These are phyloP conservation scores for Clivina fossor DNA, from an alignment of 2,888 invertebrate genomes.

Conservation along the genomic window DNA sequence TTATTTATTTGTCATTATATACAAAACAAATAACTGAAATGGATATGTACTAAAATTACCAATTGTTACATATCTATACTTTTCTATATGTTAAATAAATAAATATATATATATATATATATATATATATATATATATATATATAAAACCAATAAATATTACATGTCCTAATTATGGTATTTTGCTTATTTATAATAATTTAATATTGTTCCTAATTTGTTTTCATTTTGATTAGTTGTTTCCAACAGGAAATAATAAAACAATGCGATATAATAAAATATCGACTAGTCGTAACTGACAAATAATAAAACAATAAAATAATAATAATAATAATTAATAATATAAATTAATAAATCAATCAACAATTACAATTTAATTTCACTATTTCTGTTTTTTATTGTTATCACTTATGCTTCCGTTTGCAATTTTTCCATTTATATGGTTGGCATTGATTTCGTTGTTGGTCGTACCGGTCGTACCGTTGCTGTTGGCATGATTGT, in stretches of 20 bases:
- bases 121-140: too few relatives aligned
- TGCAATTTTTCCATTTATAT: slow-evolving; percentile 15
- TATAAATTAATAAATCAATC: slow-evolving; percentile 9
- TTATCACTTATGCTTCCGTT: slow-evolving; percentile 9
- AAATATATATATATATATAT: too few relatives aligned
- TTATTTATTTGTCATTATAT: slow-evolving; percentile 24
- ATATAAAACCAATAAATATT: too few relatives aligned
- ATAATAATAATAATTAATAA: slow-evolving; percentile 9
- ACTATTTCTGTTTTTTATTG: slow-evolving; percentile 22
- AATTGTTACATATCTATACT: too few relatives aligned
- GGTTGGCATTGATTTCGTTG: slow-evolving; percentile 11
- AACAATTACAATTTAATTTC: neutral
- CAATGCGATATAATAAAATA: too few relatives aligned
- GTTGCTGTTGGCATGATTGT: slow-evolving; percentile 2
- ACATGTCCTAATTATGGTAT: too few relatives aligned
- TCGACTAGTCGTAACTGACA: too few relatives aligned
- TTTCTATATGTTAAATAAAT: too few relatives aligned
- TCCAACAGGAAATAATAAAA: too few relatives aligned
- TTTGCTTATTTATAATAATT: too few relatives aligned
- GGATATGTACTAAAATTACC: slow-evolving; percentile 4
- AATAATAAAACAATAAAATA: slow-evolving; percentile 15
- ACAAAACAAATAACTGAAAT: slow-evolving; percentile 14
- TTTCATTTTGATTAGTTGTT: neutral
- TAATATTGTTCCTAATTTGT: neutral
- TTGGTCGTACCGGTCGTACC: too few relatives aligned